These are phyloP conservation scores for Equus quagga DNA, from an alignment of 2,113 vertebrate species.

Conservation along the genomic window DNA sequence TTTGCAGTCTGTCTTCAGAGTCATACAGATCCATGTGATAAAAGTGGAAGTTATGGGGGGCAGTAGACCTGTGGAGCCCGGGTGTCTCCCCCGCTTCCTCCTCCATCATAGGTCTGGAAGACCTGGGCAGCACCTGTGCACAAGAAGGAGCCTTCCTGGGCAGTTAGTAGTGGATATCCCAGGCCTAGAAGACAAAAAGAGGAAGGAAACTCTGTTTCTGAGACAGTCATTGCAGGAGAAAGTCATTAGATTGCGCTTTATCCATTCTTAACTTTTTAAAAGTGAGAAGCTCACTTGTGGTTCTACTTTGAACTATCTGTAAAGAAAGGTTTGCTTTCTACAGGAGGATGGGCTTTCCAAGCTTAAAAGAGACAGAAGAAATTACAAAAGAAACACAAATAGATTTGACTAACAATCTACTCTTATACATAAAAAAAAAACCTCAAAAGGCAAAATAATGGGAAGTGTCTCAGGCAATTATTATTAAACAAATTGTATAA, in stretches of 20 bases:
- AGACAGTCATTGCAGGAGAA: neutral
- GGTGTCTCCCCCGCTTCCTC: neutral
- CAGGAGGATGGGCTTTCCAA: neutral
- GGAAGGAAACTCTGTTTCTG: neutral
- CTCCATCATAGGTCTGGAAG: slow-evolving; percentile 17
- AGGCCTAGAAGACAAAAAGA: slow-evolving; percentile 69
- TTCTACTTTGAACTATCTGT: neutral
- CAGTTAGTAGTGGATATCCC: neutral
- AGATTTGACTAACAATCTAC: neutral
- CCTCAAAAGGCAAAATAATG: neutral
- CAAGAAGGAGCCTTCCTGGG: slow-evolving; percentile 24
- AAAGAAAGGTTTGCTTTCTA: neutral
- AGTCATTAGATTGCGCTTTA: neutral
- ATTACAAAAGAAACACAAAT: neutral
- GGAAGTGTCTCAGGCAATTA: neutral
- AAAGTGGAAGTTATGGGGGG: slow-evolving; percentile 77
- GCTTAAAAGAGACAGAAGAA: neutral
- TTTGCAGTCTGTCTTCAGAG: slow-evolving; percentile 86
- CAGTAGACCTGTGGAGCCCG: neutral
- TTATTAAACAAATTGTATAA: neutral
- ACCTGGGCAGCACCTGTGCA: slow-evolving; percentile 48
- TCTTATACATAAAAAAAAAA: neutral
- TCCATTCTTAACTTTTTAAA: neutral
- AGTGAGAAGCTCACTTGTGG: neutral
- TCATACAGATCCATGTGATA: slow-evolving; percentile 91